phyloP scores from a whole-genome alignment of 2,888 invertebrate species.

The Melinaea menophilus region DNA sequence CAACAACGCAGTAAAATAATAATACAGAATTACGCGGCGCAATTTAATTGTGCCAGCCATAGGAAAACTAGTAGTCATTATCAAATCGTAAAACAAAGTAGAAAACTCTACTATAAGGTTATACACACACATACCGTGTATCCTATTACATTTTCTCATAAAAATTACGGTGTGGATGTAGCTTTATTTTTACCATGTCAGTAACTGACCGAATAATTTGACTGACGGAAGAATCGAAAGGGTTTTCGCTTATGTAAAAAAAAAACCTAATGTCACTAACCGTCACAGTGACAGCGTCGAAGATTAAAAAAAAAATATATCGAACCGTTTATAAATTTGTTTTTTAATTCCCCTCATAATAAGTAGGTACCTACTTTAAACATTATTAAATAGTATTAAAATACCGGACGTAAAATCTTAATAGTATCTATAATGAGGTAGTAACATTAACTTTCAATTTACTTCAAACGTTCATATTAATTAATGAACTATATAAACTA shows the following conservation, averaged over 20 bases:
- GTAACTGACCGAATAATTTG: no score
- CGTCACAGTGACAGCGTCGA: no score
- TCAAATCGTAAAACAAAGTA: background rate
- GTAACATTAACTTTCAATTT: conserved; percentile 44
- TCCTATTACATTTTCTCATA: no score
- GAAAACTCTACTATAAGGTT: background rate
- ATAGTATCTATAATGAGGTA: conserved; percentile 40
- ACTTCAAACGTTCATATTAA: conserved; percentile 42
- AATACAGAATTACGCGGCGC: background rate
- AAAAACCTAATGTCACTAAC: no score
- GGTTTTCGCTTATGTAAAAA: no score
- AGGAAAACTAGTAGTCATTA: conserved; percentile 1
- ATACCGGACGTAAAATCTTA: conserved; percentile 9
- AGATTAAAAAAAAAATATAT: no score
- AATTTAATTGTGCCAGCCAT: background rate
- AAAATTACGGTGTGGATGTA: no score
- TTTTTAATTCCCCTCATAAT: no score
- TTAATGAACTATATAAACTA: conserved; percentile 36
- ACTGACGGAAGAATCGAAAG: no score
- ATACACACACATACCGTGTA: conserved; percentile 12
- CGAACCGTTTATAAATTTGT: no score
- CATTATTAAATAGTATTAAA: conserved; percentile 15
- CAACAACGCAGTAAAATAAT: conserved; percentile 6
- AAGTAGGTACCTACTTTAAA: conserved; percentile 9
- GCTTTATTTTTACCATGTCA: no score